A percentile compares a stretch with the other conserved stretches of the same genome.
These are phyloP conservation scores for Episyrphus balteatus DNA, from an alignment of 1,140 invertebrate species.

Conservation along the genomic window DNA sequence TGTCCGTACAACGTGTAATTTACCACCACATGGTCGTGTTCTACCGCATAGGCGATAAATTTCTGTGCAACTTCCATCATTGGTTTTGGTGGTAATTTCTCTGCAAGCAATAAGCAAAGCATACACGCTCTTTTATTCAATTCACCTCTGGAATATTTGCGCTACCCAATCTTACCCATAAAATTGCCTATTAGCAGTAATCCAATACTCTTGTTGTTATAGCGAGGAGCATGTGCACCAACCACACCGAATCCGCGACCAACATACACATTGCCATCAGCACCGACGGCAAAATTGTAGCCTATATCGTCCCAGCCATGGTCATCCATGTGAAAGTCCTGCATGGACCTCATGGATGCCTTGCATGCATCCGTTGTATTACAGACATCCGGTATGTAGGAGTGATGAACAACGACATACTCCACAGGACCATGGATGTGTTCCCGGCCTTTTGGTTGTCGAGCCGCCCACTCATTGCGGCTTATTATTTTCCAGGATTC, in stretches of 20 bases:
- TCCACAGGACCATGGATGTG: slow-evolving; percentile 45
- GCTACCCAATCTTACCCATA: slow-evolving; percentile 3
- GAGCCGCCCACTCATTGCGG: slow-evolving; percentile 46
- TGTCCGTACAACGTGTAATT: slow-evolving; percentile 54
- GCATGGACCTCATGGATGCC: slow-evolving; percentile 39
- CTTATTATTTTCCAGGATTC: slow-evolving; percentile 23
- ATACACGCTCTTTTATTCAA: neutral
- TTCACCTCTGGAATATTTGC: too few relatives aligned
- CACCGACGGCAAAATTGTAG: slow-evolving; percentile 42
- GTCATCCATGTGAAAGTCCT: slow-evolving; percentile 44
- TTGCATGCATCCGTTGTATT: slow-evolving; percentile 36
- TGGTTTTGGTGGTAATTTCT: slow-evolving; percentile 37
- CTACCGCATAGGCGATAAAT: slow-evolving; percentile 48
- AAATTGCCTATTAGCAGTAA: slow-evolving; percentile 58
- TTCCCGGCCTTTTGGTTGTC: slow-evolving; percentile 33
- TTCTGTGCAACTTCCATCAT: slow-evolving; percentile 45
- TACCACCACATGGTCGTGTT: slow-evolving; percentile 40
- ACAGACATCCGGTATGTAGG: slow-evolving; percentile 45
- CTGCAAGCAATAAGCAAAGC: slow-evolving; percentile 27
- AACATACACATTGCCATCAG: slow-evolving; percentile 48
- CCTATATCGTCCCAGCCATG: slow-evolving; percentile 53
- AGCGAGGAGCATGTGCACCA: slow-evolving; percentile 43
- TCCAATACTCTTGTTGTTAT: slow-evolving; percentile 45
- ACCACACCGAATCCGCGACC: slow-evolving; percentile 47
- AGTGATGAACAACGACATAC: slow-evolving; percentile 61